Percentiles rank a stretch among this genome's conserved stretches.
Conservation (phyloP, 2,113 vertebrate genomes). For the Choloepus hoffmanni region DNA sequence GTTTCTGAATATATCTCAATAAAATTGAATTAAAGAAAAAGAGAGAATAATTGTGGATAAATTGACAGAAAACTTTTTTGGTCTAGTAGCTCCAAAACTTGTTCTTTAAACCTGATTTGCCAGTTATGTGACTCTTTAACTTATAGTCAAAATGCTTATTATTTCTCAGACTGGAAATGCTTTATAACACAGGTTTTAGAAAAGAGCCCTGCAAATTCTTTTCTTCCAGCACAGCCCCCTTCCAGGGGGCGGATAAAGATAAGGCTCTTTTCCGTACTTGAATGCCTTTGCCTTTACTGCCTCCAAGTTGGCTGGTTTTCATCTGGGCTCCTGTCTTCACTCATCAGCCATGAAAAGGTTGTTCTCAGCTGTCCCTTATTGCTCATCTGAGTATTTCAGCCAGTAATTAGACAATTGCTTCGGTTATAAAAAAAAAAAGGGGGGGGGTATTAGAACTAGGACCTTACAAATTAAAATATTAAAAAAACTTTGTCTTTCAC, state of each 20-base stretch:
- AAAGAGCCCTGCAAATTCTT: constrained; percentile 27
- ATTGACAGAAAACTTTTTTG: background rate
- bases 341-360: background rate
- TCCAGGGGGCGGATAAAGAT: background rate
- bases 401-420: background rate
- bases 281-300: background rate
- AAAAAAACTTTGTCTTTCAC: background rate
- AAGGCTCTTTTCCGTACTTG: background rate
- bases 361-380: background rate
- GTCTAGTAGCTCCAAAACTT: background rate
- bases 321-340: constrained; percentile 30
- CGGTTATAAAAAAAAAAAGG: background rate
- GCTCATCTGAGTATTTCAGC: background rate
- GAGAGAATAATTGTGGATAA: background rate
- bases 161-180: background rate
- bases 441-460: background rate
- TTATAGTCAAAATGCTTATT: background rate
- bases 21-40: too few relatives aligned
- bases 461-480: background rate
- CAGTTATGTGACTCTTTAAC: background rate
- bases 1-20: too few relatives aligned
- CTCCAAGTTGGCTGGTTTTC: constrained; percentile 24
- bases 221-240: background rate
- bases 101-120: background rate
- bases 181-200: background rate